These are phyloP conservation scores for Cerceris ruficornis DNA, from an alignment of 2,888 invertebrate genomes.

Conservation along the genomic window DNA sequence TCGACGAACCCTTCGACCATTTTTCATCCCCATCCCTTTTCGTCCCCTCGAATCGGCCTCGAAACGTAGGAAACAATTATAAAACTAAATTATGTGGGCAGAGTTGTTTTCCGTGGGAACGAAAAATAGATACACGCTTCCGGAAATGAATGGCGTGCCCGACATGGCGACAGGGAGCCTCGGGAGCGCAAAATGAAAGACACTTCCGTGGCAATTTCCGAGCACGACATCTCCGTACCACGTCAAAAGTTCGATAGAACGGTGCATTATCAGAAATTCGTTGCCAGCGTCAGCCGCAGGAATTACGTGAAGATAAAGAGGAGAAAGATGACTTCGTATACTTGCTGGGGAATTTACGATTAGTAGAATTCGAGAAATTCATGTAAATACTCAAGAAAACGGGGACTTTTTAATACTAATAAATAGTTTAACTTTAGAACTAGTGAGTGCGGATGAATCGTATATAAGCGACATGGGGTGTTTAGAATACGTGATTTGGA, in stretches of 20 bases:
- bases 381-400: no score
- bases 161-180: constrained; percentile 33
- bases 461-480: no score
- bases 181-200: constrained; percentile 59
- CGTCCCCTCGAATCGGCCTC: neutral
- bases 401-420: no score
- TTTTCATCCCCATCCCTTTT: no score
- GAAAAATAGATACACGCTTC: constrained; percentile 54
- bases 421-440: no score
- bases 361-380: no score
- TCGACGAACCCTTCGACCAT: no score
- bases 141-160: constrained; percentile 59
- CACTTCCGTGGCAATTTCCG: constrained; percentile 68
- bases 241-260: constrained; percentile 49
- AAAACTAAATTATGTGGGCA: constrained; percentile 19
- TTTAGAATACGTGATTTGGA: no score
- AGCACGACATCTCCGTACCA: constrained; percentile 36
- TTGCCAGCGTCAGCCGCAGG: neutral
- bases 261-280: constrained; percentile 43
- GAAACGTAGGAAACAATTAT: constrained; percentile 4
- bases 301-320: neutral
- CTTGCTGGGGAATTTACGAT: no score
- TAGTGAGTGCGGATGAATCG: no score
- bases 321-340: no score
- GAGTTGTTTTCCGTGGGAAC: constrained; percentile 12